These are phyloP conservation scores for Littorina saxatilis DNA, from an alignment of 1,140 invertebrate species.

Conservation along the genomic window DNA sequence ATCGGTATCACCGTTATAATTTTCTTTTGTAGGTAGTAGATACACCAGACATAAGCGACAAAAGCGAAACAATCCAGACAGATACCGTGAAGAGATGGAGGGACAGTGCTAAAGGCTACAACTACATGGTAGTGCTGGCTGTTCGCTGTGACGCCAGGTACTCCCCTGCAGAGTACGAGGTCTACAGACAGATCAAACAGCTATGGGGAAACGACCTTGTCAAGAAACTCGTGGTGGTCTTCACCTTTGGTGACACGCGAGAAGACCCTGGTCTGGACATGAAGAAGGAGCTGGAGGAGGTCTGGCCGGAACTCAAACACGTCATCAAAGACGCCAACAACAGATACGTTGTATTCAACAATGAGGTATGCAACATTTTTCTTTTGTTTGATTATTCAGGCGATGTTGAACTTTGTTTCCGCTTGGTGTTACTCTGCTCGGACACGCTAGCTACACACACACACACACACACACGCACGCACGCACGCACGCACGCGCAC, in stretches of 20 bases:
- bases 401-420: too few species aligned
- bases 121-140: neutral
- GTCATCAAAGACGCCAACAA: neutral
- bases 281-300: neutral
- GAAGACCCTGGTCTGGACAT: neutral
- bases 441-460: too few species aligned
- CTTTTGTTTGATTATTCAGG: too few species aligned
- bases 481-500: too few species aligned
- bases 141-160: constrained; percentile 10
- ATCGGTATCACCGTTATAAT: neutral
- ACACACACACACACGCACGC: neutral
- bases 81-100: neutral
- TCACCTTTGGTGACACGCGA: constrained; percentile 16
- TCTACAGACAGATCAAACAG: neutral
- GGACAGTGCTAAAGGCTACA: neutral
- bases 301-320: neutral
- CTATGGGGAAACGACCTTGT: neutral
- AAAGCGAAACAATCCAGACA: neutral
- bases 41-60: neutral
- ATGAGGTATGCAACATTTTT: too few species aligned
- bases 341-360: neutral
- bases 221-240: neutral
- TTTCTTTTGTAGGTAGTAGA: neutral
- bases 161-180: neutral
- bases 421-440: too few species aligned